Evolutionary conservation across 2,888 invertebrate genomes (phyloP), one percentile per base, ranked within the genome.

Genomic region (Ichneumon xanthorius): DNA sequence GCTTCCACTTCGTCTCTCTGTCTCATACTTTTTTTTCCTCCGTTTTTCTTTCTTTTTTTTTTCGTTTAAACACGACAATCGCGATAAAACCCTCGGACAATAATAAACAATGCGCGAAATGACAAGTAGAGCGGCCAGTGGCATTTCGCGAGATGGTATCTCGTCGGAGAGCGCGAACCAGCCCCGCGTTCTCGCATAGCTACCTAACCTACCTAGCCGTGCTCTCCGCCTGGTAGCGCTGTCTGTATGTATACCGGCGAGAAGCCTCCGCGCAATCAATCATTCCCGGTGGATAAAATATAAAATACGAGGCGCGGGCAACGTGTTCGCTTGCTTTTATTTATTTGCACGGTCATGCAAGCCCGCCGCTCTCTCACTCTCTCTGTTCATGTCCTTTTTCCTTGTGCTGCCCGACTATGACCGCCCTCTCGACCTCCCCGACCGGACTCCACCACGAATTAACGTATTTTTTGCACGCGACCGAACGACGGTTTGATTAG

Each of bases 91-190:
- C 91, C 89, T 90, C 90, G 91, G 92, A 91, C 91, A 92, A 93
- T 93, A 93, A 93, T 93, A 93, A 93, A 93, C 93, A 93, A 93
- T 92, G 92, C 93, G 93, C 91, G 91, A 92, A 93, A 93, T 92
- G 93, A 93, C 92, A 92, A 92, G 92, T 92, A 92, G 89, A 87
- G 87, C 87, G 84, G 82, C 87, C 88, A 88, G 88, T 90, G 91
- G 89, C 91, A 91, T 92, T 92, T 92, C 89, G 92, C 92, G 91
- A 91, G 93, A 92, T 93, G 82, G 80, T 92, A 92, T 93, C 93
- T 73, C 53, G 65, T 76, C 75, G 55, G 78, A 79, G 79, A 78
- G 68, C 55, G 65, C 53, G 26, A 65, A 65, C 75, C 65, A 76
- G 30, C 63, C 75, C 50, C 65, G 63, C 50, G 75, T 65, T 75